Conservation (phyloP, 1,140 invertebrate species). For the Rhopalosiphum maidis region DNA sequence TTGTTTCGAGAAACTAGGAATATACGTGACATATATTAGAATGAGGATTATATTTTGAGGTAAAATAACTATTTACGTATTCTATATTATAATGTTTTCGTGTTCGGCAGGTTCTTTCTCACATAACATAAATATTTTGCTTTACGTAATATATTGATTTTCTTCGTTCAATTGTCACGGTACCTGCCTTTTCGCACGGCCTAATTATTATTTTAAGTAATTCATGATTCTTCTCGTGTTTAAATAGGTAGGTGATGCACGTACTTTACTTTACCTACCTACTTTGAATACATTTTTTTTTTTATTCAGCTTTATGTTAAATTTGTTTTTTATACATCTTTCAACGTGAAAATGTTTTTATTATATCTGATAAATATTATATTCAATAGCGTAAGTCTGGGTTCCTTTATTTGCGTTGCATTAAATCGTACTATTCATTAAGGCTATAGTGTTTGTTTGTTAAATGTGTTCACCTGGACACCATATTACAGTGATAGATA, state of each 20-base stretch:
- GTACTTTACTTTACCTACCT: neutral
- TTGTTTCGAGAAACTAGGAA: neutral
- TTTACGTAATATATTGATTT: neutral
- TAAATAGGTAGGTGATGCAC: neutral
- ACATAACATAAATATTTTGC: neutral
- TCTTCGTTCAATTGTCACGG: neutral
- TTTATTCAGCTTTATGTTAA: neutral
- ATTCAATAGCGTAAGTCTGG: neutral
- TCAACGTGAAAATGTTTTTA: neutral
- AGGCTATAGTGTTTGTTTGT: neutral
- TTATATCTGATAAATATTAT: neutral
- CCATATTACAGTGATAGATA: neutral
- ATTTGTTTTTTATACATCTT: neutral
- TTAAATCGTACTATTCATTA: neutral
- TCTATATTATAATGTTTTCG: neutral
- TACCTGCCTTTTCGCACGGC: neutral
- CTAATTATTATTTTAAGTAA: slow-evolving; percentile 21
- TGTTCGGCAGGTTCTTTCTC: neutral
- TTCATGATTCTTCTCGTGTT: neutral
- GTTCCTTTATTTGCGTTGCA: neutral
- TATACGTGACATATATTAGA: neutral
- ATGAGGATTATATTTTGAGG: slow-evolving; percentile 4
- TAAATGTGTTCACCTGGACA: neutral
- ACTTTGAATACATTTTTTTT: neutral
- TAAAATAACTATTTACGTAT: slow-evolving; percentile 4